These are phyloP conservation scores for Knipowitschia caucasica DNA, from an alignment of 2,797 vertebrate genomes.

Conservation along the genomic window DNA sequence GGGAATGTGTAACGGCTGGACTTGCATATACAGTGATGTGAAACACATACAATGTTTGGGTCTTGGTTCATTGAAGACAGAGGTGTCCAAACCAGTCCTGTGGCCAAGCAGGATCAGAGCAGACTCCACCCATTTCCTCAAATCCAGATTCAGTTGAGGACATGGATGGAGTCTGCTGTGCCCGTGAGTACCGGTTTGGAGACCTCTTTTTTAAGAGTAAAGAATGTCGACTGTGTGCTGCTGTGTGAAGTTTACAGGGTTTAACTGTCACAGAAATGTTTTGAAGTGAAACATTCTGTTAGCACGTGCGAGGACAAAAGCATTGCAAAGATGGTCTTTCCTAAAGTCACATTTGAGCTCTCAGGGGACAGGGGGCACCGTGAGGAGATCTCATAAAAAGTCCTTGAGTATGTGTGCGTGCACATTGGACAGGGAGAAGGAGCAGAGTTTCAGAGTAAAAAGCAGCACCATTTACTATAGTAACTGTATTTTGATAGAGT, in stretches of 20 bases:
- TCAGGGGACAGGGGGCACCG: conserved; percentile 67
- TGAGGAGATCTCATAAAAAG: conserved; percentile 77
- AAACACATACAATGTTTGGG: neutral
- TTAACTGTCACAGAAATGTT: conserved; percentile 41
- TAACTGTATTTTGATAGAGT: conserved; percentile 81
- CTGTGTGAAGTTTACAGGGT: conserved; percentile 74
- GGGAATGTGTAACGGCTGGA: neutral
- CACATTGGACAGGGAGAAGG: conserved; percentile 73
- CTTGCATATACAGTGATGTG: neutral
- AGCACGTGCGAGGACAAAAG: conserved; percentile 44
- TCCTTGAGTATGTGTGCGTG: conserved; percentile 73
- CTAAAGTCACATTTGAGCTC: conserved; percentile 67
- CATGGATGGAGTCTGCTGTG: too few species aligned
- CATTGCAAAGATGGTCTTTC: conserved; percentile 69
- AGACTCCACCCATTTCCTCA: too few species aligned
- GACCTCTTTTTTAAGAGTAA: too few species aligned
- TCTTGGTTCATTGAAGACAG: neutral
- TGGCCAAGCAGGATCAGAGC: too few species aligned
- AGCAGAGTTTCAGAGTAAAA: conserved; percentile 80
- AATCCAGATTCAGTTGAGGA: too few species aligned
- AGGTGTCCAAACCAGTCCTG: too few species aligned
- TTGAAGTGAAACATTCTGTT: conserved; percentile 47
- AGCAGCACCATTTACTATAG: conserved; percentile 83
- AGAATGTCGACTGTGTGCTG: too few species aligned
- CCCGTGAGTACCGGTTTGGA: too few species aligned